Base-by-base conservation (phyloP, 2,888 invertebrate species). In the Agrochola lychnidis region DNA sequence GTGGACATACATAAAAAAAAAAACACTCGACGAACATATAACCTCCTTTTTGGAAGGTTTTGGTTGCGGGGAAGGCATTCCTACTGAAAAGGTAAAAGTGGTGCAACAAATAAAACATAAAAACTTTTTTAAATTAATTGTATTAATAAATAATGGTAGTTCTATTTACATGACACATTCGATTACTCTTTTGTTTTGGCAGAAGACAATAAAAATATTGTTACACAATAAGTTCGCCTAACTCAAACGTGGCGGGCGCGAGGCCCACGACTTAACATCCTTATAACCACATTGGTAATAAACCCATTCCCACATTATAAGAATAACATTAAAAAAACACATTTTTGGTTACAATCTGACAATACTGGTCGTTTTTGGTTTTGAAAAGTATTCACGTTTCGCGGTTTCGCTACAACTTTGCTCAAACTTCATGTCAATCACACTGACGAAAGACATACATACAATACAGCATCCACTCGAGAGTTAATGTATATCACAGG, bases 71-170 rank as follows among this genome's bases (percentile, higher is more conserved):
- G 16, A 16, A 16, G 10, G 1, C 30, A 30, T 10, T 6, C 10
- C 30, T 36, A 51, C 51, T 51, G n/a, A 36, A 78, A 79, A 79
- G 63, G 80, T 12, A 25, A 14, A 68, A 4, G 7, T 7, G 36
- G 48, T 78, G 1, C 5, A 56, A 48, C 2, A 81, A 82, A 95
- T 93, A 91, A 95, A 96, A 94, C 91, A 92, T 85, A 59, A 51
- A 7, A 62, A 45, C 73, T 82, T 76, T 96, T 96, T 96, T 94
- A 95, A 95, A 96, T 96, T 96, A 96, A 96, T 96, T 96, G 96
- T 96, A 96, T 96, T 96, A 96, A 96, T 96, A 96, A 96, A 96
- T 96, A 96, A 96, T 96, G 96, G 96, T 96, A 96, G 96, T 95
- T 96, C 94, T 96, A 96, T 96, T 96, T 96, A 96, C 96, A 96